Base-by-base conservation (phyloP, 2,113 vertebrate genomes). In the Origma solitaria region DNA sequence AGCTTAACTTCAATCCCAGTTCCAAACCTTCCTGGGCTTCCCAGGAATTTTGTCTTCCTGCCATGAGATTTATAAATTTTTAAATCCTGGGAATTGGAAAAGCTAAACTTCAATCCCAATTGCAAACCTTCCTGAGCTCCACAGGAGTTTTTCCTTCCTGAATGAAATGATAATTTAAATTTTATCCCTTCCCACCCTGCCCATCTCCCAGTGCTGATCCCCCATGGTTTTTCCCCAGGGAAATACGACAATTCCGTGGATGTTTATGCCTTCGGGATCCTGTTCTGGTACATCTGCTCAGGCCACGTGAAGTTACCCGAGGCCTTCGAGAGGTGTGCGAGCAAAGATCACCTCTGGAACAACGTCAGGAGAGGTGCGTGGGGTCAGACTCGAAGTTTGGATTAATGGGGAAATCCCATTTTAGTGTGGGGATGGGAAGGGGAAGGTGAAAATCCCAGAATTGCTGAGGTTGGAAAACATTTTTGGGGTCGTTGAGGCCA, bases 261-360 rank as follows among this genome's bases (percentile, higher is more conserved):
- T 30, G 99, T 99, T 77, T 99, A 99, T 2, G 99, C 99, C 7
- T 99, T 99, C 49, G 99, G 99, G 79, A 99, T 99, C 95, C 98
- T 99, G n/a, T 99, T 99, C 97, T 99, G 99, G 99, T 99, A 99
- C 95, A 98, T 99, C 53, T 99, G 99, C 96, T 99, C 99, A 1
- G 99, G 99, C 60, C 99, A 99, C 0, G 98, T 99, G 66, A 99
- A 99, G 97, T 97, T 99, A 79, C 99, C 99, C 23, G 99, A 99
- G 95, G 99, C 99, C 33, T 99, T 99, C 42, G 99, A 99, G 97
- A 99, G 98, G 94, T 99, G 99, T 88, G 98, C 99, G 61, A 99
- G 99, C 97, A 99, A 99, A 95, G 99, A 99, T 93, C 99, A 99
- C 96, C 99, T 99, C 45, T 99, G 99, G 99, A 99, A 98, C 97